A percentile compares a stretch with the other conserved stretches of the same genome.
These are phyloP conservation scores for Catharus fuscescens DNA, from an alignment of 2,113 vertebrate species.

Conservation along the genomic window DNA sequence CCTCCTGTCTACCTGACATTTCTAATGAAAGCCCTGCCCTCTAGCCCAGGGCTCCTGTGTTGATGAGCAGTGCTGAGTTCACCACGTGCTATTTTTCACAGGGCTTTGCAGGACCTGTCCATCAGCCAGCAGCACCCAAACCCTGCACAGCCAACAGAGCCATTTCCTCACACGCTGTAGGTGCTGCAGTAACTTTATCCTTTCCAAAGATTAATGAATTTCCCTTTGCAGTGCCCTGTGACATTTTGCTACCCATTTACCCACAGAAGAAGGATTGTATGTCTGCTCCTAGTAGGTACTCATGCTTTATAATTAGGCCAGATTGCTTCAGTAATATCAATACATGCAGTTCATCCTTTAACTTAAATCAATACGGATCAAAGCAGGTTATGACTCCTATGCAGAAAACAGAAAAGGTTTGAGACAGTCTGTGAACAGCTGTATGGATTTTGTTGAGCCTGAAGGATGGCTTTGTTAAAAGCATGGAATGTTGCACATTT, in stretches of 20 bases:
- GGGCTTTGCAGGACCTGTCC: not conserved
- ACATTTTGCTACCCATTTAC: not conserved
- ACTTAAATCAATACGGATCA: not conserved
- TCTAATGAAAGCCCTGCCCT: not conserved
- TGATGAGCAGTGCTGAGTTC: not conserved
- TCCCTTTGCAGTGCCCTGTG: not conserved
- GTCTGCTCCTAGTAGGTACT: not conserved
- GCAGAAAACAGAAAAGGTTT: not conserved
- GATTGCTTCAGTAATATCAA: not conserved
- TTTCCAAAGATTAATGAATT: constrained; percentile 2
- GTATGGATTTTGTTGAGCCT: constrained; percentile 15
- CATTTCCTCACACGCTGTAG: not conserved
- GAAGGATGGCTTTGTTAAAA: not conserved
- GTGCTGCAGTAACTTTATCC: not conserved
- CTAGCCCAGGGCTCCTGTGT: not conserved
- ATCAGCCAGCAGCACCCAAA: not conserved
- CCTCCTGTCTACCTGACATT: not conserved
- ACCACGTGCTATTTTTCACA: not conserved
- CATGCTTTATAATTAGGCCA: not conserved
- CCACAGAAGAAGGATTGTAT: not conserved
- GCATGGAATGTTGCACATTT: not conserved
- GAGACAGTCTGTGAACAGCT: not conserved
- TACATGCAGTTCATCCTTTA: constrained; percentile 8
- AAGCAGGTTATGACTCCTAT: not conserved
- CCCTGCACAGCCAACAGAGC: not conserved